Evolutionary conservation across 1,140 invertebrate genomes (phyloP), one percentile per base, ranked within the genome.

Genomic region (Aphidius gifuensis): DNA sequence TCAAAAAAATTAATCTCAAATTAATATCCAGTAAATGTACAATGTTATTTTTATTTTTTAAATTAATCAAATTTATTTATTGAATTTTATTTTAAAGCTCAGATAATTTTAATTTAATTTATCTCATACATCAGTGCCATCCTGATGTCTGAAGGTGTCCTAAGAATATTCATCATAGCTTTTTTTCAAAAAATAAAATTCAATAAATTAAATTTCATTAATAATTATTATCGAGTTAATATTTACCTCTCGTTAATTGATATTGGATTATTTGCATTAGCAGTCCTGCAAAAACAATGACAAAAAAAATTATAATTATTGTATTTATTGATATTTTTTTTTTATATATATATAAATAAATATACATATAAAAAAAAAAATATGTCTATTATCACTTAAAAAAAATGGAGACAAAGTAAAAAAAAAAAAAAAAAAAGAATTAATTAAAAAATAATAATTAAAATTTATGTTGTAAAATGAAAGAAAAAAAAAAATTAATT

Each of bases 181-280:
- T 39, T 23, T 46, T 46, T 46, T 57, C 2, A 43, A 9, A 45
- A 9, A 40, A 40, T 21, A 48, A 44, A 61, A 68, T 65, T 56
- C 5, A 60, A 66, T 47, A 40, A 65, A 67, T 23, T 55, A 68
- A 67, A 40, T 67, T 64, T 65, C 55, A 66, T 58, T 51, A 67
- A 66, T 67, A 67, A 64, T 66, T 63, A 68, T 72, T 68, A 71
- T 32, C 23, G 23, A 32, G 23, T 32, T 32, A 32, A 32, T 32
- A 71, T 69, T 66, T 77, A 80, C 79, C 78, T 80, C 74, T 81
- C 77, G 62, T 81, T 80, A 62, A 80, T 72, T 53, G 75, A 74
- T 60, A 80, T 78, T 71, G 77, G 76, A 66, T 71, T 75, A 69
- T 42, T 54, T 21, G 70, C 72, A 58, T 70, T 70, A 49, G 67